Percentiles rank a stretch among this genome's conserved stretches.
Conservation (phyloP, 2,113 vertebrate genomes). For the Fregata magnificens region DNA sequence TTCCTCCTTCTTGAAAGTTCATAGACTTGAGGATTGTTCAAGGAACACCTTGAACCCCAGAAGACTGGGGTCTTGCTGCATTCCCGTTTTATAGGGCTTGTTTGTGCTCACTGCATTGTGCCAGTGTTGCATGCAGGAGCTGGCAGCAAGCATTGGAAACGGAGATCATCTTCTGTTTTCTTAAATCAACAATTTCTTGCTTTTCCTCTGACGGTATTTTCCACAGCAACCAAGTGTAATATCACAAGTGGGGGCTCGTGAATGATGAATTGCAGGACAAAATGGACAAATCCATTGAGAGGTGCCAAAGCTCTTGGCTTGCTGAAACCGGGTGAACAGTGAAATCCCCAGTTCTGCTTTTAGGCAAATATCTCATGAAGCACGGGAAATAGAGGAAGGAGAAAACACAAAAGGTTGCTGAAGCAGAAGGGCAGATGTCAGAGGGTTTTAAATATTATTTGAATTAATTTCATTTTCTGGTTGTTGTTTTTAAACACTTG, state of each 20-base stretch:
- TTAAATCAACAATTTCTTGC: not conserved
- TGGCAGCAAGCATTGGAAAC: not conserved
- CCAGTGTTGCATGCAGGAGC: not conserved
- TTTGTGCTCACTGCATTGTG: not conserved
- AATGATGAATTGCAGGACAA: not conserved
- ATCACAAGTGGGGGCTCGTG: not conserved
- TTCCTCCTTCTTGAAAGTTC: not conserved
- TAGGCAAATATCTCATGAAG: not conserved
- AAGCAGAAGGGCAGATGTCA: not conserved
- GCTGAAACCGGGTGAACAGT: not conserved
- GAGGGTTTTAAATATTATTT: not conserved
- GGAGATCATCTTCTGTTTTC: not conserved
- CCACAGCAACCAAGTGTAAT: not conserved
- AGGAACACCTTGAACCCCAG: not conserved
- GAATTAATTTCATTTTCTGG: not conserved
- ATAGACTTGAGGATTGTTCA: not conserved
- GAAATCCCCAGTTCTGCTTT: not conserved
- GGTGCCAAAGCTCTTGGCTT: not conserved
- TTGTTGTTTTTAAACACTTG: not conserved
- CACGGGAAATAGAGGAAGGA: not conserved
- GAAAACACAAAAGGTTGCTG: not conserved
- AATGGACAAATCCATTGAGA: not conserved
- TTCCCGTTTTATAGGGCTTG: not conserved
- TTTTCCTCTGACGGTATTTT: not conserved
- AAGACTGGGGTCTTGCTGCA: not conserved